Evolutionary conservation across 2,888 invertebrate genomes (phyloP), one percentile per base, ranked within the genome.

Genomic region (Nomada ferruginata): DNA sequence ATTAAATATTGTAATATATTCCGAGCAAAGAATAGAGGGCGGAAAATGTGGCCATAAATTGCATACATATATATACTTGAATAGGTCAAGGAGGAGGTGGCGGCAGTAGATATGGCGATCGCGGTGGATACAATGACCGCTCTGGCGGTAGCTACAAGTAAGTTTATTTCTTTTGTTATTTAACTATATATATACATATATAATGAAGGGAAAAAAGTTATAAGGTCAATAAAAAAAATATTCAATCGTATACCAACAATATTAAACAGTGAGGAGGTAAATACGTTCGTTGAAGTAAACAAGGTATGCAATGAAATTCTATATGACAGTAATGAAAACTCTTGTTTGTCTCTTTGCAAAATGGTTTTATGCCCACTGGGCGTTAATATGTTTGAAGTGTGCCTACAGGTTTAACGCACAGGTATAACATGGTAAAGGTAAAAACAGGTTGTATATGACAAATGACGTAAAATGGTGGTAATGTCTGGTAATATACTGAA

Each of bases 51-150:
- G 42, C 23, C 36, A 11, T 36, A 57, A 57, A 20, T 57, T 13
- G 13, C 23, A 70, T 3, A 15, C 11, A 9, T n/a, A 20, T 57
- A 26, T 66, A 47, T 76, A 55, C 72, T n/a, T 59, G 26, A 18
- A 2, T 61, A 91, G 95, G 95, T 94, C 95, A 95, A 93, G 95
- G 95, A 92, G 92, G 93, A 71, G 90, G 92, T 68, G 93, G 92
- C 20, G 90, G 91, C 72, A 91, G 92, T 85, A 90, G 93, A 89
- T 93, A 92, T 69, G 87, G 93, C 47, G 94, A 95, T 94, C 93
- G 95, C 92, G 94, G 95, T 93, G 94, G 95, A 94, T 93, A 92
- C 81, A 90, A 89, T 75, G 93, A 93, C 87, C 92, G 93, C 84
- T 93, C 93, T 83, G 91, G 93, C 68, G 93, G 94, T 84, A 91